These are phyloP conservation scores for Leptosomus discolor DNA, from an alignment of 2,113 vertebrate species.

Conservation along the genomic window DNA sequence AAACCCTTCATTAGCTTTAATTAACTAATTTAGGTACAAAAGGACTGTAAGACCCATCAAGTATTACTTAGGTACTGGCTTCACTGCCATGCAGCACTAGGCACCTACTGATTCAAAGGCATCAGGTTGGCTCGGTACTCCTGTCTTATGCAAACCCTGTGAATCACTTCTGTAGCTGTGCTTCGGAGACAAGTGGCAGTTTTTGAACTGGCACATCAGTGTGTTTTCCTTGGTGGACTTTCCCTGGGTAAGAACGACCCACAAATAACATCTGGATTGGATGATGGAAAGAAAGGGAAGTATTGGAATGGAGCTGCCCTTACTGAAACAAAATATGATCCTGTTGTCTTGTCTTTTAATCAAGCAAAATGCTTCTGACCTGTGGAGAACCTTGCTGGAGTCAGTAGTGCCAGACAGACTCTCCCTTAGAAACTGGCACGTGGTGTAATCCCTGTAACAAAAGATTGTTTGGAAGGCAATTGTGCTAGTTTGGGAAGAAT, in stretches of 20 bases:
- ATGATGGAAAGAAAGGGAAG: neutral
- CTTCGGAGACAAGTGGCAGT: neutral
- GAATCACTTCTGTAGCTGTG: neutral
- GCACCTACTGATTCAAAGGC: neutral
- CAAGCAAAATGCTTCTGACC: neutral
- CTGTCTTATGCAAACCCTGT: neutral
- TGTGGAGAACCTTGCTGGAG: neutral
- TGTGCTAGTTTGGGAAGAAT: neutral
- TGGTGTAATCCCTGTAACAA: neutral
- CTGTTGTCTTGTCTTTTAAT: neutral
- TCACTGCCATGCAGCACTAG: rapidly evolving
- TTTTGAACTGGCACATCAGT: neutral
- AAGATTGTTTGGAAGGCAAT: neutral
- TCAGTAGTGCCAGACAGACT: neutral
- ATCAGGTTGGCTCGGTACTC: neutral
- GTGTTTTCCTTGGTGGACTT: neutral
- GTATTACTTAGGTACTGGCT: neutral
- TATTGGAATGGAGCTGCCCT: neutral
- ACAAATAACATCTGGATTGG: rapidly evolving
- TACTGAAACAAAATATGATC: neutral
- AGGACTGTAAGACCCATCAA: neutral
- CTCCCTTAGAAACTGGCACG: neutral
- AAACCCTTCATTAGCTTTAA: neutral
- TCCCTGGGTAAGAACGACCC: neutral
- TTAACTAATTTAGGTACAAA: neutral